Percentiles rank a stretch among this genome's conserved stretches.
phyloP scores from a whole-genome alignment of 1,140 invertebrate species.

The Neelides sp. region DNA sequence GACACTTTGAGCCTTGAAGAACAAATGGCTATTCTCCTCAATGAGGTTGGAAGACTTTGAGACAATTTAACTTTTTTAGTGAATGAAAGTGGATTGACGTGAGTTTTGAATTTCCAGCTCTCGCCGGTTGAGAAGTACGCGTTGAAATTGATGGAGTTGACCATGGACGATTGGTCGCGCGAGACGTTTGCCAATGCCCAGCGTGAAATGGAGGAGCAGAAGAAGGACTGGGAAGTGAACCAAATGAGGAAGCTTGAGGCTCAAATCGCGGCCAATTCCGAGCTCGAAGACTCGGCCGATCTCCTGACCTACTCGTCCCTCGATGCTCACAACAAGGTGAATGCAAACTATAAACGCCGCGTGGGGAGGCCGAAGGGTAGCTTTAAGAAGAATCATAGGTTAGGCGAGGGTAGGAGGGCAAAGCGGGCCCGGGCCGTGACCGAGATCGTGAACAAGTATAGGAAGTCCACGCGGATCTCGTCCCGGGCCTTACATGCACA shows the following conservation, averaged over 20 bases:
- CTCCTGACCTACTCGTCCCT: constrained; percentile 26
- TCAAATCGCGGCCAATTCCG: constrained; percentile 45
- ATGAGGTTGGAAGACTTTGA: no score
- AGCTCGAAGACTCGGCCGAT: constrained; percentile 33
- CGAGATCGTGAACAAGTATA: no score
- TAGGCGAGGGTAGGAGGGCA: no score
- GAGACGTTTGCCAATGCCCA: constrained; percentile 77
- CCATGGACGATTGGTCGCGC: constrained; percentile 68
- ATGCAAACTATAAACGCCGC: no score
- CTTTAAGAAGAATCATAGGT: no score
- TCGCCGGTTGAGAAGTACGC: constrained; percentile 86
- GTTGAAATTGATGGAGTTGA: constrained; percentile 76
- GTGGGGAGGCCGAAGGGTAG: no score
- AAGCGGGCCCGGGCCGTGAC: no score
- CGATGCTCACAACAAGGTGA: constrained; percentile 31
- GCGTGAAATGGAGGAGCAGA: constrained; percentile 77
- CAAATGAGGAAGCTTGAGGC: constrained; percentile 46
- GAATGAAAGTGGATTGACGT: neutral
- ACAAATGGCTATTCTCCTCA: no score
- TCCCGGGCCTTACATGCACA: no score
- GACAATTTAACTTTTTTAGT: neutral
- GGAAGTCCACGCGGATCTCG: no score
- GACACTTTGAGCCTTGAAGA: no score
- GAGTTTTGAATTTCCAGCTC: constrained; percentile 47
- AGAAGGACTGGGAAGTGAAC: constrained; percentile 85